These are phyloP conservation scores for Piprites chloris DNA, from an alignment of 2,113 vertebrate genomes.

Conservation along the genomic window DNA sequence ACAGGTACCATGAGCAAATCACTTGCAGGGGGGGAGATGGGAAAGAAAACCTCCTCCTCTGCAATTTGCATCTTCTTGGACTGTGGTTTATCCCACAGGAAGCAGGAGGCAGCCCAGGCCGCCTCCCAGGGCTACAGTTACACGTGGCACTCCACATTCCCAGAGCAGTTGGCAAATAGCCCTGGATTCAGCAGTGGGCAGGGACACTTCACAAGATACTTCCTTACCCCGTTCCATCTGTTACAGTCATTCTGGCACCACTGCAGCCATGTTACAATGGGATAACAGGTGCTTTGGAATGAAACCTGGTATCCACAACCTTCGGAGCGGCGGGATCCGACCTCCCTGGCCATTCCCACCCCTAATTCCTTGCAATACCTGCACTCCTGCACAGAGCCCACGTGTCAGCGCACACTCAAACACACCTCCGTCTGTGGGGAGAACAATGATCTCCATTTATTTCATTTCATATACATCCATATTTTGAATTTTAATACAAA, in stretches of 20 bases:
- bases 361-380: background rate
- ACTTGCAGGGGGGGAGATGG: background rate
- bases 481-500: conserved; percentile 88
- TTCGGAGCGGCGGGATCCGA: accelerated
- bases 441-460: conserved; percentile 84
- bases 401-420: conserved; percentile 70
- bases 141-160: background rate
- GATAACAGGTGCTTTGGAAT: background rate
- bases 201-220: background rate
- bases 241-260: background rate
- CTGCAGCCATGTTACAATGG: background rate
- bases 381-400: background rate
- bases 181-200: background rate
- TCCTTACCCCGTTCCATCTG: background rate
- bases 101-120: background rate
- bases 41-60: background rate
- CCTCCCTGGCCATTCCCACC: conserved; percentile 1
- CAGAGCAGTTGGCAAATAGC: background rate
- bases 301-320: background rate
- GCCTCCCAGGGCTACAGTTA: background rate
- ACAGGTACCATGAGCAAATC: background rate
- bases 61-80: background rate
- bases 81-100: background rate
- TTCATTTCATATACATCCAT: conserved; percentile 87
- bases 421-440: conserved; percentile 77